Percentiles rank a stretch among this genome's conserved stretches.
phyloP scores from a whole-genome alignment of 2,888 invertebrate species.

The Incurvaria masculella region DNA sequence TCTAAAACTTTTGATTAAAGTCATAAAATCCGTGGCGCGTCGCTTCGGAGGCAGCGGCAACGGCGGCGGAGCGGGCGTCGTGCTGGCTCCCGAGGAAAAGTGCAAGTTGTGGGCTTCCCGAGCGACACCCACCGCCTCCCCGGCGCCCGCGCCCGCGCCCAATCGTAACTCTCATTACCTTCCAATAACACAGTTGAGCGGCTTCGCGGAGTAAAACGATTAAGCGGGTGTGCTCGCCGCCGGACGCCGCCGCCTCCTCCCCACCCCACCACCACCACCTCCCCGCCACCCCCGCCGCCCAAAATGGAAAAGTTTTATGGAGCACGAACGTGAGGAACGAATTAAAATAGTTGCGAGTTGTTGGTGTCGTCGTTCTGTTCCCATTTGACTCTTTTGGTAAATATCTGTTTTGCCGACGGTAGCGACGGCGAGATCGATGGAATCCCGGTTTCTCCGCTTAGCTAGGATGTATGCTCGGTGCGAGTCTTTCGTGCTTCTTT shows the following conservation, averaged over 20 bases:
- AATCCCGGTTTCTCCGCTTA: too few relatives aligned
- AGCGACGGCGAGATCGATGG: too few relatives aligned
- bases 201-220: constrained; percentile 34
- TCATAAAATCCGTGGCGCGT: constrained; percentile 34
- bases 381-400: not conserved
- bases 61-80: constrained; percentile 21
- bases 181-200: constrained; percentile 52
- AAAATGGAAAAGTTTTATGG: constrained; percentile 1
- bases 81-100: constrained; percentile 23
- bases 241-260: not conserved
- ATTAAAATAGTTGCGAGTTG: constrained; percentile 1
- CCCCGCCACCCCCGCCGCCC: not conserved
- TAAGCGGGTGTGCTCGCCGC: constrained; percentile 20
- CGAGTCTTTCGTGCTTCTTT: too few relatives aligned
- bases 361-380: not conserved
- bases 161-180: constrained; percentile 23
- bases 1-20: constrained; percentile 51
- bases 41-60: constrained; percentile 15
- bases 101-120: not conserved
- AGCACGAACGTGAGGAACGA: not conserved
- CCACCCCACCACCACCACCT: not conserved
- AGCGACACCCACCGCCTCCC: constrained; percentile 26
- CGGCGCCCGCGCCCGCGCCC: constrained; percentile 13
- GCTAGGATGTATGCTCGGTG: too few relatives aligned
- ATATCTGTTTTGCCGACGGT: not conserved